Percentiles rank a stretch among this genome's conserved stretches.
phyloP scores from a whole-genome alignment of 2,113 vertebrate species.

The Thunnus maccoyii region DNA sequence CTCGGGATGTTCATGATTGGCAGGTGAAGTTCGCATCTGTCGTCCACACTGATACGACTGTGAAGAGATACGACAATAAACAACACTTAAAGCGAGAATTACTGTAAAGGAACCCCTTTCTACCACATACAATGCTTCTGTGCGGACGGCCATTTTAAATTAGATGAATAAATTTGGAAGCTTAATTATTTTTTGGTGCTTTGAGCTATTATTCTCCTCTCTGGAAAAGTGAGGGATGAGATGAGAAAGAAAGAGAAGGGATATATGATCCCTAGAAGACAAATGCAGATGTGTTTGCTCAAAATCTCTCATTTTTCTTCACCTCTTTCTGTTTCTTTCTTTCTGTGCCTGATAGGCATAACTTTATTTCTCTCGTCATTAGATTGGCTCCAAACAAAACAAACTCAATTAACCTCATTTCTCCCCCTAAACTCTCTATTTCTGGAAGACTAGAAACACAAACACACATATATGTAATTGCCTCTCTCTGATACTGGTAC shows the following conservation, averaged over 20 bases:
- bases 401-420: slow-evolving; percentile 78
- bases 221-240: slow-evolving; percentile 58
- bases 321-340: slow-evolving; percentile 36
- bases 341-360: slow-evolving; percentile 55
- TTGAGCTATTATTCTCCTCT: slow-evolving; percentile 82
- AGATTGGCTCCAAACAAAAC: slow-evolving; percentile 71
- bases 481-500: background rate
- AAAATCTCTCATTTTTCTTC: slow-evolving; percentile 39
- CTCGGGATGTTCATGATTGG: slow-evolving; percentile 68
- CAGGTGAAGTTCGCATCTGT: slow-evolving; percentile 58
- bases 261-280: slow-evolving; percentile 76
- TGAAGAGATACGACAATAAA: slow-evolving; percentile 72
- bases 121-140: slow-evolving; percentile 48
- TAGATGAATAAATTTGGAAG: slow-evolving; percentile 82
- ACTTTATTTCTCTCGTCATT: slow-evolving; percentile 69
- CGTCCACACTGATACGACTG: slow-evolving; percentile 56
- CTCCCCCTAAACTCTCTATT: slow-evolving; percentile 33
- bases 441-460: slow-evolving; percentile 16
- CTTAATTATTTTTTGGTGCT: slow-evolving; percentile 84
- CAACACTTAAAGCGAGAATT: slow-evolving; percentile 80
- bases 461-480: slow-evolving; percentile 2
- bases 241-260: slow-evolving; percentile 36
- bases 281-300: slow-evolving; percentile 60
- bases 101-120: slow-evolving; percentile 59
- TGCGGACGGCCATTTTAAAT: slow-evolving; percentile 77